Conservation (phyloP, 2,797 vertebrate genomes). For the Protosalanx chinensis region DNA sequence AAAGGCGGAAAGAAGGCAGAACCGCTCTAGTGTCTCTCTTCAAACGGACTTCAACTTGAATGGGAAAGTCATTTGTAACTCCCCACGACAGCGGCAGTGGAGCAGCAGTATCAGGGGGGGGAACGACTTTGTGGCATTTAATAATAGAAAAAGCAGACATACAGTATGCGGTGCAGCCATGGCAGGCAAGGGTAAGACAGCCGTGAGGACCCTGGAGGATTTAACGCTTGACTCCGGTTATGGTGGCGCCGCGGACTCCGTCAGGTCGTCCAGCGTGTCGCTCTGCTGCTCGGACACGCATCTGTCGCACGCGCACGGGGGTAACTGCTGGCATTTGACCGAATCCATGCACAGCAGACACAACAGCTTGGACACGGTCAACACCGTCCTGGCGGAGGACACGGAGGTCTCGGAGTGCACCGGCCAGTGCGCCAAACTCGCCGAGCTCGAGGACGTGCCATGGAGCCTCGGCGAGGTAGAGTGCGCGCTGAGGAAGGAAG, state of each 20-base stretch:
- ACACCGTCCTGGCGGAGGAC: constrained; percentile 81
- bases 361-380: constrained; percentile 93
- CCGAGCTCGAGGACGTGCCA: constrained; percentile 79
- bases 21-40: constrained; percentile 5
- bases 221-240: constrained; percentile 84
- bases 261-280: constrained; percentile 82
- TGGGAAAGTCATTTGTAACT: constrained; percentile 3
- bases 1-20: constrained; percentile 27
- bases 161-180: constrained; percentile 96
- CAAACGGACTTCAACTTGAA: neutral
- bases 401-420: constrained; percentile 75
- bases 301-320: constrained; percentile 74
- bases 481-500: constrained; percentile 71
- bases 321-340: constrained; percentile 80
- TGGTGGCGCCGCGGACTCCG: constrained; percentile 83
- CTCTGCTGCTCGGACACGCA: constrained; percentile 80
- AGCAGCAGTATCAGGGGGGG: constrained; percentile 18
- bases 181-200: constrained; percentile 94
- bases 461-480: constrained; percentile 80
- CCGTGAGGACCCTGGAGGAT: constrained; percentile 85
- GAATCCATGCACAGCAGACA: constrained; percentile 90
- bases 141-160: constrained; percentile 51
- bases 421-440: constrained; percentile 76
- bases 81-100: constrained; percentile 22
- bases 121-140: constrained; percentile 60